phyloP scores from a whole-genome alignment of 2,797 vertebrate species.

The Pachyuromys duprasi region DNA sequence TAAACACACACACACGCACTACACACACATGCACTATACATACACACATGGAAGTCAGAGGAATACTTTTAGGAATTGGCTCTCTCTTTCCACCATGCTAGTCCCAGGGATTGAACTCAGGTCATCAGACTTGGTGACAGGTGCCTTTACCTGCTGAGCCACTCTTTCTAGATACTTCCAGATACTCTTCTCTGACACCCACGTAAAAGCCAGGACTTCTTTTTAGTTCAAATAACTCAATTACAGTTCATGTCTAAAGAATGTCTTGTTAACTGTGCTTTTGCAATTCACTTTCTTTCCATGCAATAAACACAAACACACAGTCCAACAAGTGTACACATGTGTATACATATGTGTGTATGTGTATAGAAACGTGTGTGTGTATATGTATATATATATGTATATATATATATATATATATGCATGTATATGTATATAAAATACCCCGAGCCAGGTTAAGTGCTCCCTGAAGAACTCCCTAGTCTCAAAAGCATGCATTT shows the following conservation, averaged over 20 bases:
- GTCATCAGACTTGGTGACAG: background rate
- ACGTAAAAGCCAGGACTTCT: slow-evolving; percentile 46
- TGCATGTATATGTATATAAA: background rate
- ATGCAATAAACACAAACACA: background rate
- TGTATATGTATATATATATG: background rate
- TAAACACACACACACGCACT: background rate
- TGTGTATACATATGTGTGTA: background rate
- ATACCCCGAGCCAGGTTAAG: background rate
- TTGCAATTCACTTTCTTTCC: slow-evolving; percentile 48
- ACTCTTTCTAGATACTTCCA: slow-evolving; percentile 38
- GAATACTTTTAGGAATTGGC: background rate
- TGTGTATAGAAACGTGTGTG: background rate
- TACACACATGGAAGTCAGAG: background rate
- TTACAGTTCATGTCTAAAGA: slow-evolving; percentile 22
- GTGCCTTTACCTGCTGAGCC: background rate
- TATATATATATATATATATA: background rate
- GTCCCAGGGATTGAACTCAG: background rate
- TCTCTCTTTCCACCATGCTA: background rate
- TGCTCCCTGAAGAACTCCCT: background rate
- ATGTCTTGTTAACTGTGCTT: slow-evolving; percentile 25
- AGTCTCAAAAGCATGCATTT: background rate
- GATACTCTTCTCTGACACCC: background rate
- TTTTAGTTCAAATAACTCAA: background rate
- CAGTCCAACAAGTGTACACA: background rate
- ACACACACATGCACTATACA: background rate